Evolutionary conservation across 2,888 invertebrate species (phyloP).

Genomic region (Ditylenchus weischeri): DNA sequence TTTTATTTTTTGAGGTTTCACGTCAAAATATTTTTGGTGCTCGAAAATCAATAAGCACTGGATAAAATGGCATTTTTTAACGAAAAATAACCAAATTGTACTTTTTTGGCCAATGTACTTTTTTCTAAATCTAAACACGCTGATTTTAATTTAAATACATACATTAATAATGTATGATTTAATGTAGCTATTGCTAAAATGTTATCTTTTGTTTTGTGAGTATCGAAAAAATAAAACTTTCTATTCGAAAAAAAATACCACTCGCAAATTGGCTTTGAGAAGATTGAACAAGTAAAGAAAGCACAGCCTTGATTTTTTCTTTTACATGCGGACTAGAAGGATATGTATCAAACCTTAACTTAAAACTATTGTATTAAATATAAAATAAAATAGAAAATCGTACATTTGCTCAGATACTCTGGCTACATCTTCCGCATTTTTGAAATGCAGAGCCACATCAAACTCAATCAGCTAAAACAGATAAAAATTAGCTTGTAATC

Average conservation of each 20-base stretch:
- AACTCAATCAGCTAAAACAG: constrained; percentile 33
- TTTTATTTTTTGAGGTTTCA: too few relatives aligned
- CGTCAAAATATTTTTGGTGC: too few relatives aligned
- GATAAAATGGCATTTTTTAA: too few relatives aligned
- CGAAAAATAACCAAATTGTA: too few relatives aligned
- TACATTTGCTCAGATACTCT: constrained; percentile 22
- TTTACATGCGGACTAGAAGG: constrained; percentile 21
- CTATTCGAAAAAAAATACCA: neutral
- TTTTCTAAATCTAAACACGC: too few relatives aligned
- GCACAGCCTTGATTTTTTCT: constrained; percentile 15
- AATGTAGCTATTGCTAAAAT: too few relatives aligned
- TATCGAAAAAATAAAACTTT: too few relatives aligned
- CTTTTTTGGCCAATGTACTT: too few relatives aligned
- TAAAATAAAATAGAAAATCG: constrained; percentile 6
- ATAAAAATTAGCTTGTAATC: neutral
- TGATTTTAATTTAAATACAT: too few relatives aligned
- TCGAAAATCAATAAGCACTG: too few relatives aligned
- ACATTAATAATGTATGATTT: too few relatives aligned
- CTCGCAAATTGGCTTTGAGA: neutral
- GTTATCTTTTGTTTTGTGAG: too few relatives aligned
- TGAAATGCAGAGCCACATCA: constrained; percentile 29
- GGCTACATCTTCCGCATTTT: constrained; percentile 21
- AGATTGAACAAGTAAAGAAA: constrained; percentile 16
- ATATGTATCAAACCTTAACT: constrained; percentile 15
- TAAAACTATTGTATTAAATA: constrained; percentile 11